Percentiles rank a stretch among this genome's conserved stretches.
phyloP scores from a whole-genome alignment of 2,888 invertebrate species.

The Therioaphis trifolii region DNA sequence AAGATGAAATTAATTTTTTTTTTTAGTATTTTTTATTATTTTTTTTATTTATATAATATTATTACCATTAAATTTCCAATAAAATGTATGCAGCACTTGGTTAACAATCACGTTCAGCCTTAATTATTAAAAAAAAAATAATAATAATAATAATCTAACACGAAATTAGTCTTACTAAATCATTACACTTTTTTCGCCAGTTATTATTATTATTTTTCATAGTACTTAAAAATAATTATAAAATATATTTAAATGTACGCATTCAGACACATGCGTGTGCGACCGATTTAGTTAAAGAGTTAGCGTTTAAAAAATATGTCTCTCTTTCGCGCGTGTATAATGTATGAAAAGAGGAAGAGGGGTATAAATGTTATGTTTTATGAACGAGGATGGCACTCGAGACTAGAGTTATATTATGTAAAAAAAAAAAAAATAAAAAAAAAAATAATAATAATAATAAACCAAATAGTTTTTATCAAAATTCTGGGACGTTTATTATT shows the following conservation, averaged over 20 bases:
- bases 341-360: slow-evolving; percentile 2
- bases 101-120: slow-evolving; percentile 63
- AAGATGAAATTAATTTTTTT: slow-evolving; percentile 40
- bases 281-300: slow-evolving; percentile 34
- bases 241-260: background rate
- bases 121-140: slow-evolving; percentile 60
- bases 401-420: slow-evolving; percentile 51
- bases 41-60: background rate
- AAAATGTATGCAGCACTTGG: slow-evolving; percentile 59
- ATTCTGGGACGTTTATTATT: slow-evolving; percentile 40
- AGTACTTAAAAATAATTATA: slow-evolving; percentile 26
- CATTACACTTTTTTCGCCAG: slow-evolving; percentile 52
- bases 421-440: too few species aligned
- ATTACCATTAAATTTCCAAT: slow-evolving; percentile 34
- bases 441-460: too few species aligned
- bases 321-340: background rate
- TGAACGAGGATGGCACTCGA: slow-evolving; percentile 57
- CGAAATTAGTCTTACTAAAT: slow-evolving; percentile 61
- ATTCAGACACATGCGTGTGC: slow-evolving; percentile 37
- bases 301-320: slow-evolving; percentile 46
- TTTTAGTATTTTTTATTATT: slow-evolving; percentile 2
- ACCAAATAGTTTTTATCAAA: background rate
- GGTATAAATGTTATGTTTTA: background rate
- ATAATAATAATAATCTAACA: slow-evolving; percentile 52
- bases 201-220: background rate